A percentile compares a stretch with the other conserved stretches of the same genome.
Conservation (phyloP, 2,888 invertebrate species). For the Erebia palarica region DNA sequence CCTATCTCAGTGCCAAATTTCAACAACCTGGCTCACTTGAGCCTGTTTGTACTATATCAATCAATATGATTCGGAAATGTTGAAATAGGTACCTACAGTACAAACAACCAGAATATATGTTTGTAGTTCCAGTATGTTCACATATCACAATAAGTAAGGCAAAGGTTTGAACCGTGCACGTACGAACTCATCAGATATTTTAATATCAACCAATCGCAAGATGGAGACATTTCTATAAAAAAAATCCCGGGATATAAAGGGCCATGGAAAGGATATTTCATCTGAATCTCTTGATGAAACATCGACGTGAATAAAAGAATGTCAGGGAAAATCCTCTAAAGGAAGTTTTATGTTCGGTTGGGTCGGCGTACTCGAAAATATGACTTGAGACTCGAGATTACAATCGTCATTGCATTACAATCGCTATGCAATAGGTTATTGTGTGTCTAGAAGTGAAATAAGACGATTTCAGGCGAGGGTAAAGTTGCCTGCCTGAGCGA, state of each 20-base stretch:
- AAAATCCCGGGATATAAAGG: slow-evolving; percentile 25
- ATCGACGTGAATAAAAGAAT: slow-evolving; percentile 33
- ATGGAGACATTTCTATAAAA: slow-evolving; percentile 21
- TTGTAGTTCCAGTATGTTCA: not conserved
- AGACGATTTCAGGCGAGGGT: too few relatives aligned
- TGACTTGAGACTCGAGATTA: not conserved
- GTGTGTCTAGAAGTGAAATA: too few relatives aligned
- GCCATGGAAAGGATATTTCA: slow-evolving; percentile 32
- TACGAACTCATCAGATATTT: slow-evolving; percentile 24
- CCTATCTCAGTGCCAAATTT: too few relatives aligned
- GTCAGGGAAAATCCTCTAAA: slow-evolving; percentile 30
- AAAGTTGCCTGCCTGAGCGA: too few relatives aligned
- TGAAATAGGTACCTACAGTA: too few relatives aligned
- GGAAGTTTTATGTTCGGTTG: slow-evolving; percentile 22
- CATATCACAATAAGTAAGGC: not conserved
- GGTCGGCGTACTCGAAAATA: slow-evolving; percentile 6
- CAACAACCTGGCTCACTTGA: not conserved
- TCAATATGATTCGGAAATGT: too few relatives aligned
- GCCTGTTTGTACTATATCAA: not conserved
- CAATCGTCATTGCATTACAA: too few relatives aligned
- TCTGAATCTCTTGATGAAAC: slow-evolving; percentile 38
- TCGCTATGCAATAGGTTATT: too few relatives aligned
- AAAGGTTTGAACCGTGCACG: not conserved
- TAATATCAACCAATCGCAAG: slow-evolving; percentile 25
- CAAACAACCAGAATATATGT: too few relatives aligned